A percentile compares a stretch with the other conserved stretches of the same genome.
Evolutionary conservation across 1,140 invertebrate species (phyloP).

Genomic region (Himalopsyche phryganea): DNA sequence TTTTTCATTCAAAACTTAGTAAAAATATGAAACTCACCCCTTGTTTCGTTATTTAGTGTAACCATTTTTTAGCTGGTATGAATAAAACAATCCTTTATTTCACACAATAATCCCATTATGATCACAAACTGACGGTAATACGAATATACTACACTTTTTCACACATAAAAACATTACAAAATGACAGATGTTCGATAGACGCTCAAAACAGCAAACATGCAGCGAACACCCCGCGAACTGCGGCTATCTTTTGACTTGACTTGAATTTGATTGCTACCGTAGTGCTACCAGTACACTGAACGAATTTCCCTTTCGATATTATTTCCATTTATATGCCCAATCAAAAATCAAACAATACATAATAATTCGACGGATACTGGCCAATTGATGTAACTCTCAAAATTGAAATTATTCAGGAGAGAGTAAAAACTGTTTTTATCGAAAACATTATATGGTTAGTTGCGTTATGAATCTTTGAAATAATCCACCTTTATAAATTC

Average conservation of each 20-base stretch:
- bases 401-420: no score
- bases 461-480: no score
- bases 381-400: no score
- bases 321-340: no score
- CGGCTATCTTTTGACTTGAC: not conserved
- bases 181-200: constrained; percentile 19
- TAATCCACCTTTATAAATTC: no score
- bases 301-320: no score
- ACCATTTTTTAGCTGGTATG: constrained; percentile 16
- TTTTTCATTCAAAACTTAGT: constrained; percentile 3
- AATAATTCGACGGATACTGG: no score
- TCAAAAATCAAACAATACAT: no score
- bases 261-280: no score
- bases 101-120: constrained; percentile 15
- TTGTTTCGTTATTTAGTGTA: constrained; percentile 15
- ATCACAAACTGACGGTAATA: constrained; percentile 1
- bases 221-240: constrained; percentile 13
- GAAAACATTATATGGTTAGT: no score
- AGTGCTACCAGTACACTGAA: no score
- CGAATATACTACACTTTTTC: constrained; percentile 4
- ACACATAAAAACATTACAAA: constrained; percentile 24
- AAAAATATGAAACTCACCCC: constrained; percentile 19
- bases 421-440: no score
- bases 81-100: constrained; percentile 22
- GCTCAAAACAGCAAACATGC: constrained; percentile 1